phyloP scores from a whole-genome alignment of 2,888 invertebrate species.

The Drosophila parthenogenetica region DNA sequence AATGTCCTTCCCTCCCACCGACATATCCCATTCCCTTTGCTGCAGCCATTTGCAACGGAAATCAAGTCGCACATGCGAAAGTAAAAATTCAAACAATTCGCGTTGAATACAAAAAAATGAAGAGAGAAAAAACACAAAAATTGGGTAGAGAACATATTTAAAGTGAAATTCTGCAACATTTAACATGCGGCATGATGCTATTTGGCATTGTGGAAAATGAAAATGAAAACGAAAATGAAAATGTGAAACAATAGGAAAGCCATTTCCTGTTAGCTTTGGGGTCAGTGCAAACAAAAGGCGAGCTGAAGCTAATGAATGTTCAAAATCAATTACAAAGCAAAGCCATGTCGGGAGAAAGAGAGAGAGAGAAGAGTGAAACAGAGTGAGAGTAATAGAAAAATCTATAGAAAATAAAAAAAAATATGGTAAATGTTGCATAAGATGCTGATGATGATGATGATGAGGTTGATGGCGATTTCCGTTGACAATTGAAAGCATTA shows the following conservation, averaged over 20 bases:
- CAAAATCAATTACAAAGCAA: constrained; percentile 74
- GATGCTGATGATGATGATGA: constrained; percentile 4
- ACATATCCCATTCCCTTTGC: neutral
- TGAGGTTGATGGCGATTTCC: constrained; percentile 52
- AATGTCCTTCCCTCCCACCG: constrained; percentile 36
- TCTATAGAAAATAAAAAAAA: constrained; percentile 60
- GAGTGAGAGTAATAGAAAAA: constrained; percentile 5
- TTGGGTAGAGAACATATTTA: constrained; percentile 50
- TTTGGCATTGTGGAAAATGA: constrained; percentile 37
- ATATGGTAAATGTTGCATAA: constrained; percentile 62
- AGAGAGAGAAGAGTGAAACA: constrained; percentile 6
- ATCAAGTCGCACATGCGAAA: constrained; percentile 79
- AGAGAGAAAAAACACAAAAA: constrained; percentile 2
- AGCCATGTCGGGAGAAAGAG: constrained; percentile 18
- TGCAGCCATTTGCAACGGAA: constrained; percentile 77
- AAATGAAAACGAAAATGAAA: constrained; percentile 37
- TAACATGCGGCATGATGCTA: constrained; percentile 53
- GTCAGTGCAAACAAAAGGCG: constrained; percentile 44
- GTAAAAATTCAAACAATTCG: constrained; percentile 75
- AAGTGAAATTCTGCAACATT: constrained; percentile 73
- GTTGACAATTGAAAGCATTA: constrained; percentile 50
- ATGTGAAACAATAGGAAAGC: constrained; percentile 42
- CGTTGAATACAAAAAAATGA: constrained; percentile 35
- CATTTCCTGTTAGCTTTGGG: constrained; percentile 26
- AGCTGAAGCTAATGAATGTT: constrained; percentile 69